A percentile compares a stretch with the other conserved stretches of the same genome.
phyloP scores from a whole-genome alignment of 1,140 invertebrate species.

The Ephestia elutella region DNA sequence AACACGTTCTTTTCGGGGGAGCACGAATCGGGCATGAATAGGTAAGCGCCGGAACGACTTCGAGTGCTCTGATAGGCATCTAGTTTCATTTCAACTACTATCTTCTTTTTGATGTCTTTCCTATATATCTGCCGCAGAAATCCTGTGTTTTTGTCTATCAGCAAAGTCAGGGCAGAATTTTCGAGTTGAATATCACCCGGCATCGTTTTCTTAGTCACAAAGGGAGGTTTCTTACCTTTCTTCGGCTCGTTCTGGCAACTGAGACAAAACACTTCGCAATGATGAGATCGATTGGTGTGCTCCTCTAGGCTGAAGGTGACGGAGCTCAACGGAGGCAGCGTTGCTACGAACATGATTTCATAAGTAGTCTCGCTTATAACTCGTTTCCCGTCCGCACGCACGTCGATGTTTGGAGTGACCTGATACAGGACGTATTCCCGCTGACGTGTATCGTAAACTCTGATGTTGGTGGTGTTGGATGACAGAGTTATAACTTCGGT shows the following conservation, averaged over 20 bases:
- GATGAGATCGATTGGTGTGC: constrained; percentile 64
- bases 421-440: constrained; percentile 79
- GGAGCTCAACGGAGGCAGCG: constrained; percentile 83
- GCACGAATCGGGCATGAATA: constrained; percentile 90
- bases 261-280: constrained; percentile 84
- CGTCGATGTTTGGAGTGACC: constrained; percentile 80
- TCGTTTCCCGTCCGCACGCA: constrained; percentile 77
- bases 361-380: constrained; percentile 80
- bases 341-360: constrained; percentile 86
- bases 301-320: constrained; percentile 80
- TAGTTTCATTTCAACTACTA: constrained; percentile 86
- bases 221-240: constrained; percentile 53
- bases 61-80: constrained; percentile 92
- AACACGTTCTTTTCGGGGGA: constrained; percentile 87
- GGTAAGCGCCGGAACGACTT: constrained; percentile 94
- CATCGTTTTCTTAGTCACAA: constrained; percentile 82
- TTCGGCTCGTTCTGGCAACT: constrained; percentile 75
- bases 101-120: constrained; percentile 82
- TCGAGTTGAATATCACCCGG: constrained; percentile 91
- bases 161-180: constrained; percentile 83
- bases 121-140: constrained; percentile 86
- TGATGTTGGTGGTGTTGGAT: constrained; percentile 81
- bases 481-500: constrained; percentile 85
- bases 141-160: constrained; percentile 87
- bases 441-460: constrained; percentile 81